Percentiles rank a stretch among this genome's conserved stretches.
phyloP scores from a whole-genome alignment of 2,888 invertebrate species.

The Leptogaster cylindrica region DNA sequence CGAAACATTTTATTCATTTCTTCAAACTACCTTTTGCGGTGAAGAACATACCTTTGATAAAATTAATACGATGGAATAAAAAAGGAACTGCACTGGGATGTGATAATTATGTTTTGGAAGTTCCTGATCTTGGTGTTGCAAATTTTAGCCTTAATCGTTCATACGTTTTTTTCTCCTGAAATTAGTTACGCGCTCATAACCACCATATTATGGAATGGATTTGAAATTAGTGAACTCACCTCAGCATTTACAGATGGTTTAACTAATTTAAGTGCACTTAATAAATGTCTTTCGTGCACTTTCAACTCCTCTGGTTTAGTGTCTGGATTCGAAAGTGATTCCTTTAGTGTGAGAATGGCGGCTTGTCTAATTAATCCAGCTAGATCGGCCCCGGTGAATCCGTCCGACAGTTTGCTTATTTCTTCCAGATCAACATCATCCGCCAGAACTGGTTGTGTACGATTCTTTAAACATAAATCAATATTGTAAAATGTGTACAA shows the following conservation, averaged over 20 bases:
- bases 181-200: slow-evolving; percentile 49
- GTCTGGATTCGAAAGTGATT: slow-evolving; percentile 69
- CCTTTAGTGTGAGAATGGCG: slow-evolving; percentile 78
- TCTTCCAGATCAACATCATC: slow-evolving; percentile 77
- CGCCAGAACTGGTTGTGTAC: slow-evolving; percentile 77
- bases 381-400: slow-evolving; percentile 94
- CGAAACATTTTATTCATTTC: too few species aligned
- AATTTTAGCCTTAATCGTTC: slow-evolving; percentile 75
- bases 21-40: too few species aligned
- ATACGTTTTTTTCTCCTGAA: slow-evolving; percentile 76
- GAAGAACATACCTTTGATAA: too few species aligned
- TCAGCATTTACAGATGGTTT: slow-evolving; percentile 85
- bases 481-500: background rate
- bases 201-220: too few species aligned
- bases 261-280: slow-evolving; percentile 76
- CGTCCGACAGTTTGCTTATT: slow-evolving; percentile 73
- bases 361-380: slow-evolving; percentile 89
- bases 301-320: slow-evolving; percentile 64
- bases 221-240: slow-evolving; percentile 59
- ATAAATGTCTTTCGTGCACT: slow-evolving; percentile 76
- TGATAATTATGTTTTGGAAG: slow-evolving; percentile 6
- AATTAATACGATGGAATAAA: too few species aligned
- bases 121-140: slow-evolving; percentile 56
- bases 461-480: slow-evolving; percentile 66
- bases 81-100: too few species aligned